Conservation (phyloP, 2,113 vertebrate species). For the Cromileptes altivelis region DNA sequence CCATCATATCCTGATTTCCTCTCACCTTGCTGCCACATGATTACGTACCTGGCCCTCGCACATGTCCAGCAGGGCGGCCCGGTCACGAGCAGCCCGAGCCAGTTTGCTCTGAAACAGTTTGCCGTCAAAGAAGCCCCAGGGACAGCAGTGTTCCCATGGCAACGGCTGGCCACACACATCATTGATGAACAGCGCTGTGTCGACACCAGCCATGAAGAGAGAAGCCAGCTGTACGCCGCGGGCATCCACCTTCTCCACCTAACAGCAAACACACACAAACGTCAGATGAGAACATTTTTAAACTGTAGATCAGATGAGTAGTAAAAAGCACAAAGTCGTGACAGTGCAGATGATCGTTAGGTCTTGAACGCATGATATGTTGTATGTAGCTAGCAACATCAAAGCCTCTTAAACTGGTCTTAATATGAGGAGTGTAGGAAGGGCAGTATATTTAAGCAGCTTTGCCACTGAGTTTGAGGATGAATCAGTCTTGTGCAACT, state of each 20-base stretch:
- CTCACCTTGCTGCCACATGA: background rate
- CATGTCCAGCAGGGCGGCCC: slow-evolving; percentile 90
- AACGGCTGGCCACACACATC: slow-evolving; percentile 94
- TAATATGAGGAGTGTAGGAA: background rate
- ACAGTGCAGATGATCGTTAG: background rate
- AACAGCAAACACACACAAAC: slow-evolving; percentile 20
- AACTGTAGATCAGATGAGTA: background rate
- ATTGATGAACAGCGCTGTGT: slow-evolving; percentile 93
- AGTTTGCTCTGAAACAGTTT: slow-evolving; percentile 96
- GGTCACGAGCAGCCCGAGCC: slow-evolving; percentile 88
- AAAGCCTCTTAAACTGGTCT: background rate
- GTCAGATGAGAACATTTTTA: background rate
- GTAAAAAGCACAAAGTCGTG: background rate
- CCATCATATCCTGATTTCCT: background rate
- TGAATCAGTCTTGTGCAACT: too few relatives aligned
- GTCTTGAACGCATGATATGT: background rate
- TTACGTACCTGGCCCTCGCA: slow-evolving; percentile 91
- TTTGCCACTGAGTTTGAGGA: background rate
- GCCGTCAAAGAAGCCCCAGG: slow-evolving; percentile 96
- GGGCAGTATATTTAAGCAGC: background rate
- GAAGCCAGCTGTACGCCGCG: slow-evolving; percentile 93
- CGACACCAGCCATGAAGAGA: slow-evolving; percentile 94
- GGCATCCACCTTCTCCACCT: slow-evolving; percentile 94
- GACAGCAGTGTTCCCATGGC: slow-evolving; percentile 95
- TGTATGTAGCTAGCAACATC: background rate